Percentiles rank a stretch among this genome's conserved stretches.
These are phyloP conservation scores for Galemys pyrenaicus DNA, from an alignment of 2,113 vertebrate species.

Conservation along the genomic window DNA sequence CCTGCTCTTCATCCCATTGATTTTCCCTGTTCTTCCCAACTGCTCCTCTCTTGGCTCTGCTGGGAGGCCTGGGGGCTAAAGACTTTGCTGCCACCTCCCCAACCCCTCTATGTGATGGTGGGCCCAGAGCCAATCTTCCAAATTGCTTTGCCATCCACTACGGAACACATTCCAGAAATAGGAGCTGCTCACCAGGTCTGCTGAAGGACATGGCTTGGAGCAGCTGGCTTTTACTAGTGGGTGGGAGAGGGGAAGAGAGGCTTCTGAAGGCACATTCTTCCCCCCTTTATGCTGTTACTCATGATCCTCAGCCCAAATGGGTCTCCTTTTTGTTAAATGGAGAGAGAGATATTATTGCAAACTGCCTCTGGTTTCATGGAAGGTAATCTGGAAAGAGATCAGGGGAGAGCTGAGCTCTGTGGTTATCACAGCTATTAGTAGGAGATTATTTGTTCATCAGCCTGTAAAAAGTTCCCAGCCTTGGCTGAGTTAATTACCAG, in stretches of 20 bases:
- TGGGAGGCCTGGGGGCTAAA: background rate
- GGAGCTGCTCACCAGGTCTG: constrained; percentile 25
- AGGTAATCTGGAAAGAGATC: constrained; percentile 55
- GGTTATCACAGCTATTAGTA: constrained; percentile 50
- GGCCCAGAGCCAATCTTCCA: constrained; percentile 41
- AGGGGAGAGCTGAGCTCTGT: background rate
- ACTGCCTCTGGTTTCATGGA: constrained; percentile 15
- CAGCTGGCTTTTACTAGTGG: background rate
- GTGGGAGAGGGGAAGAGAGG: background rate
- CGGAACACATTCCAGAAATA: constrained; percentile 39
- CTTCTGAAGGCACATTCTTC: background rate
- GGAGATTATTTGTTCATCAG: constrained; percentile 51
- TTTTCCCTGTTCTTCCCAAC: background rate
- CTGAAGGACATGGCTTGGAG: background rate
- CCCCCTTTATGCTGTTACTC: background rate
- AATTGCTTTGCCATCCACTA: constrained; percentile 42
- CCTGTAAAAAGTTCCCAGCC: constrained; percentile 37
- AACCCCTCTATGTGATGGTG: background rate
- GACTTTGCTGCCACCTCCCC: background rate
- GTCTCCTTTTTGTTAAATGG: constrained; percentile 54
- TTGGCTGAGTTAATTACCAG: background rate
- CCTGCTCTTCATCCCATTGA: background rate
- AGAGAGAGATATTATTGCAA: background rate
- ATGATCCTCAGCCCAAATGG: background rate
- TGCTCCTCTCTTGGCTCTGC: background rate